Evolutionary conservation across 2,797 vertebrate species (phyloP), one percentile per base, ranked within the genome.

Genomic region (Mionectes olivaceus): DNA sequence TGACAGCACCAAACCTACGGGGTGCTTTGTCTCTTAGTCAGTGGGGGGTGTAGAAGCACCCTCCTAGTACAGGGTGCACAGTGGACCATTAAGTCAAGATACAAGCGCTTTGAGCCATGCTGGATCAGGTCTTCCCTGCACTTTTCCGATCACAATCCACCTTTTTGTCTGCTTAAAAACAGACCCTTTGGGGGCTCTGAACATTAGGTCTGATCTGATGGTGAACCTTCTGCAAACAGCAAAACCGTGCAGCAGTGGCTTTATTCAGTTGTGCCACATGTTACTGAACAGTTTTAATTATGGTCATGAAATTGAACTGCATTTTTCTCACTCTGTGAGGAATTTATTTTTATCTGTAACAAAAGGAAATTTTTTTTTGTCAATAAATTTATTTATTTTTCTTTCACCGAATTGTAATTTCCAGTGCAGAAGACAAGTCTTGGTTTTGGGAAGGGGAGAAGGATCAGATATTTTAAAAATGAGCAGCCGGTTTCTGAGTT

Each of bases 401-500:
- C 44, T 67, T 87, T 92, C 87, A 64, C 52, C 93, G 93, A 88
- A 57, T 43, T 80, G 78, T 87, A 68, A 32, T 91, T 96, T 97
- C 87, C 82, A 93, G 46, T 83, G 63, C 8, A 50, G 89, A 89
- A 80, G 75, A 43, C 71, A 89, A 87, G 63, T 64, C 55, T 71
- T 59, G 28, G 52, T 35, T 83, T 80, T 53, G 41, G 68, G 59
- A 84, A 83, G 18, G 19, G 57, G 15, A 52, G 74, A 95, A 88
- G 43, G 30, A 53, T 92, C 69, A 68, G 57, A 78, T 78, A 82
- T 68, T 64, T 76, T 69, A 35, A 24, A 63, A 83, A 50, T 28
- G 55, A 89, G 16, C 87, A 94, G 90, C 68, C 90, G 82, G 41
- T 89, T 95, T 95, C 89, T 87, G 90, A 96, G 77, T 69, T 35